A percentile compares a stretch with the other conserved stretches of the same genome.
phyloP scores from a whole-genome alignment of 2,113 vertebrate species.

The Nestor notabilis region DNA sequence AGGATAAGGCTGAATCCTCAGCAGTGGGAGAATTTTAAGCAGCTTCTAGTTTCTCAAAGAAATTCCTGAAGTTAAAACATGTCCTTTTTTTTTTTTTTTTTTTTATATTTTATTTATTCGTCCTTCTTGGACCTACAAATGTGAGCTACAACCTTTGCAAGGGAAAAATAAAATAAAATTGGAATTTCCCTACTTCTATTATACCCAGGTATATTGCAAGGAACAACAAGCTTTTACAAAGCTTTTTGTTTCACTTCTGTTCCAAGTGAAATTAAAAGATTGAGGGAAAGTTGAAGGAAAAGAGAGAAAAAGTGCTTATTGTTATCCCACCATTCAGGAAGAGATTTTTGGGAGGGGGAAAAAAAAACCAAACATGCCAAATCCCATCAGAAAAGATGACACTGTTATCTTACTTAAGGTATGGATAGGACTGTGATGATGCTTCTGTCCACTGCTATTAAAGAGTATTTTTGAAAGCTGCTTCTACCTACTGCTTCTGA shows the following conservation, averaged over 20 bases:
- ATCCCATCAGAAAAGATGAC: background rate
- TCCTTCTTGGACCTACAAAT: background rate
- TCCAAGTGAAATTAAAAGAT: background rate
- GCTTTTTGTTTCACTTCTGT: background rate
- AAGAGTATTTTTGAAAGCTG: background rate
- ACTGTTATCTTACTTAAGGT: background rate
- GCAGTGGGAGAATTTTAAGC: background rate
- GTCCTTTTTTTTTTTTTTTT: background rate
- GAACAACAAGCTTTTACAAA: background rate
- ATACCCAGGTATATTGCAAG: background rate
- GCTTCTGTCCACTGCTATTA: background rate
- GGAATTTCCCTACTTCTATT: background rate
- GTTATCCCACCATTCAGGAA: background rate
- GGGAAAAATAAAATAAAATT: rapidly evolving
- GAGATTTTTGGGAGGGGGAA: background rate
- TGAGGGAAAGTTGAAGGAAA: background rate
- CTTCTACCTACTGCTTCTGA: background rate
- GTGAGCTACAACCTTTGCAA: background rate
- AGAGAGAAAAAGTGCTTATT: background rate
- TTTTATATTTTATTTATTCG: background rate
- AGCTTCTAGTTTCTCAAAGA: background rate
- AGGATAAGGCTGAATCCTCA: background rate
- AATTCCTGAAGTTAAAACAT: background rate
- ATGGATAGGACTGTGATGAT: background rate
- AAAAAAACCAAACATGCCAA: background rate